A percentile compares a stretch with the other conserved stretches of the same genome.
phyloP scores from a whole-genome alignment of 2,113 vertebrate genomes.

The Plestiodon gilberti region DNA sequence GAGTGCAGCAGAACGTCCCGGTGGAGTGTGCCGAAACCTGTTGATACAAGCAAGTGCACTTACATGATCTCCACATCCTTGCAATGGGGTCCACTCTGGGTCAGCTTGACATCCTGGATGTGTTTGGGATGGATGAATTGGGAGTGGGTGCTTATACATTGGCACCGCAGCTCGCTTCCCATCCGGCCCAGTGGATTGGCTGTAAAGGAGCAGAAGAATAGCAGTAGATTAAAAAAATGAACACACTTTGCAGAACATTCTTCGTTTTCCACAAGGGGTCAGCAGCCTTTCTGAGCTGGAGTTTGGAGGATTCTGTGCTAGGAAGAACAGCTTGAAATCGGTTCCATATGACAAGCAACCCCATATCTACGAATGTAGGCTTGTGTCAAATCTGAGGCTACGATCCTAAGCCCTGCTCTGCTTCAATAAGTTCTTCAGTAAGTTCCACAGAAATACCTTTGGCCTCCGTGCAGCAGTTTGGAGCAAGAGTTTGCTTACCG shows the following conservation, averaged over 20 bases:
- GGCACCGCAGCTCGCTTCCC: constrained; percentile 83
- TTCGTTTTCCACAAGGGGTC: not conserved
- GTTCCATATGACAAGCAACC: not conserved
- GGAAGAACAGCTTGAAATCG: not conserved
- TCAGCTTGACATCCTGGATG: constrained; percentile 82
- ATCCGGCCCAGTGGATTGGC: constrained; percentile 58
- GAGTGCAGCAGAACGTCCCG: not conserved
- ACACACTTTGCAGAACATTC: not conserved
- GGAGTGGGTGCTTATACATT: constrained; percentile 81
- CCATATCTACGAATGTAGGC: not conserved
- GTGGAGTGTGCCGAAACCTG: not conserved
- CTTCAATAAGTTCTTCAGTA: no score
- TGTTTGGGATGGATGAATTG: constrained; percentile 72
- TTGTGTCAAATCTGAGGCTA: not conserved
- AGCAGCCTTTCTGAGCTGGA: not conserved
- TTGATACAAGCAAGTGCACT: constrained; percentile 55
- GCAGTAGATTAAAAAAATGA: not conserved
- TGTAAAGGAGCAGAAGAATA: constrained; percentile 47
- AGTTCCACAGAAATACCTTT: rapidly evolving
- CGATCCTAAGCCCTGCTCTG: not conserved
- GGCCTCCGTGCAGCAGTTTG: not conserved
- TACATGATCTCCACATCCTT: constrained; percentile 89
- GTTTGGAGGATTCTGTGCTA: not conserved
- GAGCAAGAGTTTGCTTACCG: constrained; percentile 74
- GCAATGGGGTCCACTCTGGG: constrained; percentile 84